Conservation (phyloP, 2,888 invertebrate genomes). For the Diplazon laetatorius region DNA sequence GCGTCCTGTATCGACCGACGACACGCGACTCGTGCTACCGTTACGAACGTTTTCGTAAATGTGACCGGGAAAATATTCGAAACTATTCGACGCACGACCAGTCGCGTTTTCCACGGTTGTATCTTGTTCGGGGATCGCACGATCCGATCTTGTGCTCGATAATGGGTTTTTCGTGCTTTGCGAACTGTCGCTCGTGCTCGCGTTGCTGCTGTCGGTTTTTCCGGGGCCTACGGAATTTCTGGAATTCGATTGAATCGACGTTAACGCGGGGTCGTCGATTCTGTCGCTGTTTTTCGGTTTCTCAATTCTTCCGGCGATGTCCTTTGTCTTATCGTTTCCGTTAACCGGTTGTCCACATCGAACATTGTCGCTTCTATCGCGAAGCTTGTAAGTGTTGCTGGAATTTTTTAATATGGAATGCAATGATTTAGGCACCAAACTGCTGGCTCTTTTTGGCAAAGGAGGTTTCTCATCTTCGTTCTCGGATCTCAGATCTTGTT, state of each 20-base stretch:
- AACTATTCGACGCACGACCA: constrained; percentile 86
- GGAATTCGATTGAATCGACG: constrained; percentile 74
- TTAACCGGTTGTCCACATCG: not conserved
- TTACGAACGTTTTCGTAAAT: constrained; percentile 84
- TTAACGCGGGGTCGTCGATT: constrained; percentile 6
- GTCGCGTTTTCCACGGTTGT: constrained; percentile 76
- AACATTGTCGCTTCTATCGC: constrained; percentile 52
- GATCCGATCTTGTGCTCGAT: constrained; percentile 26
- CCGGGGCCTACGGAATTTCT: constrained; percentile 49
- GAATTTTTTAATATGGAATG: constrained; percentile 76
- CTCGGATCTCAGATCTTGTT: constrained; percentile 6
- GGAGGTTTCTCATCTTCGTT: constrained; percentile 72
- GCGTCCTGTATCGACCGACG: constrained; percentile 76
- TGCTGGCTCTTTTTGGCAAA: constrained; percentile 75
- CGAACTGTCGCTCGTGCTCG: constrained; percentile 68
- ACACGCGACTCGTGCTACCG: constrained; percentile 75
- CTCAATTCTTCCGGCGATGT: not conserved
- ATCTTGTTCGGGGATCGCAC: constrained; percentile 44
- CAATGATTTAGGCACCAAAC: constrained; percentile 70
- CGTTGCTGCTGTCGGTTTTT: constrained; percentile 74
- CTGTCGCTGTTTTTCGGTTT: constrained; percentile 6
- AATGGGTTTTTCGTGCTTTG: constrained; percentile 73
- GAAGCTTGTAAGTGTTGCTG: constrained; percentile 74
- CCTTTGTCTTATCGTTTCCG: not conserved
- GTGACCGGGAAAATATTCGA: constrained; percentile 85